These are phyloP conservation scores for Drosophila tanythrix DNA, from an alignment of 2,888 invertebrate species.

Conservation along the genomic window DNA sequence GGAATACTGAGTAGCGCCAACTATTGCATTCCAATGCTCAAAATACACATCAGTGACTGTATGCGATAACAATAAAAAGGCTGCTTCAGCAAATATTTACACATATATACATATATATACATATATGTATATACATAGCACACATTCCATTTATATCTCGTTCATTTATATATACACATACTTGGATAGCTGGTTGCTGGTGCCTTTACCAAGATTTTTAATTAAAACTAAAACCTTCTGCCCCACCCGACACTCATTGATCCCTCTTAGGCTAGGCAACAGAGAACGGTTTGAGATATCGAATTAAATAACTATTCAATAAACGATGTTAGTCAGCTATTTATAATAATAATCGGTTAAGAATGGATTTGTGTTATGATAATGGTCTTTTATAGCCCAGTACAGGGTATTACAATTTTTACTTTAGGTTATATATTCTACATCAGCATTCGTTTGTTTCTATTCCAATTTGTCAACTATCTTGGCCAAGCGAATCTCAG, in stretches of 20 bases:
- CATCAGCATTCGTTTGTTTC: not conserved
- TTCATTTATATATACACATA: not conserved
- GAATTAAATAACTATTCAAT: not conserved
- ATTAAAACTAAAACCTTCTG: slow-evolving; percentile 41
- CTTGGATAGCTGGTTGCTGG: slow-evolving; percentile 4
- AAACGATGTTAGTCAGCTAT: not conserved
- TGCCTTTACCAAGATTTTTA: slow-evolving; percentile 41
- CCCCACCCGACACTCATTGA: not conserved
- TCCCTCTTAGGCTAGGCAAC: not conserved
- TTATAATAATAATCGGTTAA: not conserved
- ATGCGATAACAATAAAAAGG: slow-evolving; percentile 20
- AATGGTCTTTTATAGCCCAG: not conserved
- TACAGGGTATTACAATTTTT: not conserved
- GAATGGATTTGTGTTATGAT: not conserved
- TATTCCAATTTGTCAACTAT: not conserved
- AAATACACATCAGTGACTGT: slow-evolving; percentile 19
- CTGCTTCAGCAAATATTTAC: not conserved
- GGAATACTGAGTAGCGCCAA: slow-evolving; percentile 5
- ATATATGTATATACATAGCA: not conserved
- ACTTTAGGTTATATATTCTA: not conserved
- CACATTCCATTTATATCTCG: not conserved
- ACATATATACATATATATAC: not conserved
- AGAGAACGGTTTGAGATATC: not conserved
- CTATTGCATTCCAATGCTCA: slow-evolving; percentile 16
- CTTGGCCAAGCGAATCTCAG: not conserved